A percentile compares a stretch with the other conserved stretches of the same genome.
phyloP scores from a whole-genome alignment of 2,113 vertebrate genomes.

The Tapirus terrestris region DNA sequence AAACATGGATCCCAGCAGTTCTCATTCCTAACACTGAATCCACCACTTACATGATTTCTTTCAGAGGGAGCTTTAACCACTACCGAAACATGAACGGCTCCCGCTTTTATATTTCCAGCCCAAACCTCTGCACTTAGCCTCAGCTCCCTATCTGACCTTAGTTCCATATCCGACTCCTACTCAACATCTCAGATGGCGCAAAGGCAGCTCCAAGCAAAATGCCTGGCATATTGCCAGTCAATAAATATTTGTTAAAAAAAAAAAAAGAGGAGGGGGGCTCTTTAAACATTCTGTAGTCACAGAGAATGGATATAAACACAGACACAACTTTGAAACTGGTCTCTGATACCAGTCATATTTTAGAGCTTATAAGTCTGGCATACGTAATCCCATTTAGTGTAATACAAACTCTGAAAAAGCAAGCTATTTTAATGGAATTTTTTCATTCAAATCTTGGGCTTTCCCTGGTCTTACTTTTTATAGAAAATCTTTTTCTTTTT shows the following conservation, averaged over 20 bases:
- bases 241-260: background rate
- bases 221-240: background rate
- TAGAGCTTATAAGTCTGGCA: background rate
- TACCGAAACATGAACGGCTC: background rate
- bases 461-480: background rate
- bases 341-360: background rate
- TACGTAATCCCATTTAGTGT: background rate
- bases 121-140: too few species aligned
- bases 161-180: background rate
- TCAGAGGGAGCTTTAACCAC: background rate
- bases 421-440: slow-evolving; percentile 10
- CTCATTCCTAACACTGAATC: background rate
- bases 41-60: background rate
- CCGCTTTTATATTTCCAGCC: background rate
- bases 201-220: background rate
- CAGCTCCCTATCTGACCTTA: background rate
- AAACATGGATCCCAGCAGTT: background rate
- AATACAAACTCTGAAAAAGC: background rate
- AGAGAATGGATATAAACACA: background rate
- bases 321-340: background rate
- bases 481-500: background rate
- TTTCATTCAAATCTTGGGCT: background rate
- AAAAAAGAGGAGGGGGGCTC: background rate
- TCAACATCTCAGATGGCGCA: background rate
- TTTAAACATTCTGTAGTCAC: background rate